These are phyloP conservation scores for Neria commutata DNA, from an alignment of 2,888 invertebrate species.

Conservation along the genomic window DNA sequence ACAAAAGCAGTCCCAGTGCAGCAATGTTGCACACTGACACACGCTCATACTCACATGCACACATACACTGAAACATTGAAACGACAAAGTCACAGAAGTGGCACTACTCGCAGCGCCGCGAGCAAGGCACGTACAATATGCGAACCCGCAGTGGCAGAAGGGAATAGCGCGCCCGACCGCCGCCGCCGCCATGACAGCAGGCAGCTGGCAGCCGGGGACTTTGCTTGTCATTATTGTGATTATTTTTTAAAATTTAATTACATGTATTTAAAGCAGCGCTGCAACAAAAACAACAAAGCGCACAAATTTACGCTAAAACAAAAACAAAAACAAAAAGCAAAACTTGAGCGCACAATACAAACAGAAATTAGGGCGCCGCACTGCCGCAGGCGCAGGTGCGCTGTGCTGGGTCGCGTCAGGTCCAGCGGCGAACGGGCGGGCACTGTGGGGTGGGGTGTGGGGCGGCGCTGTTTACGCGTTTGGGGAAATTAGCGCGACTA, in stretches of 20 bases:
- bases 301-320: constrained; percentile 14
- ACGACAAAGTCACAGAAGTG: background rate
- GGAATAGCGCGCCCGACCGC: constrained; percentile 13
- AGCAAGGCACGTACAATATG: constrained; percentile 35
- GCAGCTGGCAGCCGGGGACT: constrained; percentile 25
- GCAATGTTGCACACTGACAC: background rate
- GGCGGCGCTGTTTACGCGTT: background rate
- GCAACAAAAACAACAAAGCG: constrained; percentile 13
- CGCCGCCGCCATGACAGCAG: constrained; percentile 28
- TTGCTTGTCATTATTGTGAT: constrained; percentile 35
- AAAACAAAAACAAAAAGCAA: background rate
- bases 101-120: constrained; percentile 27
- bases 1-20: background rate
- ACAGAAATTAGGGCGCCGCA: constrained; percentile 48
- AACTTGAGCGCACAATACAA: constrained; percentile 15
- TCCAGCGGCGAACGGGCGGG: too few relatives aligned
- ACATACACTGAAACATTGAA: background rate
- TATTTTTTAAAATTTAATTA: constrained; percentile 49
- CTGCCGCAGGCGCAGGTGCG: constrained; percentile 19
- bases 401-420: too few relatives aligned
- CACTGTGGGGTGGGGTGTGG: background rate
- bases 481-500: background rate
- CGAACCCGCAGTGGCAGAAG: constrained; percentile 4
- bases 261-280: constrained; percentile 47
- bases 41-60: background rate